Evolutionary conservation across 2,113 vertebrate species (phyloP).

Genomic region (Lepisosteus osseus): DNA sequence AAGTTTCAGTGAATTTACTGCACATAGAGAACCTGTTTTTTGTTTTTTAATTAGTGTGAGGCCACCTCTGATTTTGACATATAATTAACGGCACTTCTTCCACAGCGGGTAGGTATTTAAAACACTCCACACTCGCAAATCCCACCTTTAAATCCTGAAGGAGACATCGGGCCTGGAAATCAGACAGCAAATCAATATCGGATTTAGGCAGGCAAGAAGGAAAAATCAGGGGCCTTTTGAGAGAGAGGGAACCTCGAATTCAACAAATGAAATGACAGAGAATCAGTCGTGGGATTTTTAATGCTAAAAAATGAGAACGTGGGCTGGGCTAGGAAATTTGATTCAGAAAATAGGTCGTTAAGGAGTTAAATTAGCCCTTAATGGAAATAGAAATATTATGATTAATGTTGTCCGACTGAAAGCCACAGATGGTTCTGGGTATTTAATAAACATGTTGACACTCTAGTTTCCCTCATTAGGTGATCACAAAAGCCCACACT

Average conservation of each 20-base stretch:
- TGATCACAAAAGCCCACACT: conserved; percentile 74
- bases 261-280: conserved; percentile 1
- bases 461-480: conserved; percentile 94
- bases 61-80: background rate
- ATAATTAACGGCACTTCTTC: background rate
- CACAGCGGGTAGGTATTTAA: background rate
- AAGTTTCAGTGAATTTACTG: background rate
- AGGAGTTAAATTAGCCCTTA: conserved; percentile 6
- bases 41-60: background rate
- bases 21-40: background rate
- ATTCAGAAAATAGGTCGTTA: conserved; percentile 4
- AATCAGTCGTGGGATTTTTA: conserved; percentile 7
- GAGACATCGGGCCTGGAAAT: background rate
- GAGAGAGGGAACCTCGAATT: conserved; percentile 2
- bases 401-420: conserved; percentile 64
- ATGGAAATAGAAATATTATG: conserved; percentile 69
- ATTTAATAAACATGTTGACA: conserved; percentile 99
- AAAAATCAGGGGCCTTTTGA: conserved; percentile 6
- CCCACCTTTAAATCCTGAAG: background rate
- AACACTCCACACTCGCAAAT: background rate
- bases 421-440: conserved; percentile 87
- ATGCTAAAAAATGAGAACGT: conserved; percentile 5
- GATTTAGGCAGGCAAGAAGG: background rate
- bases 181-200: background rate
- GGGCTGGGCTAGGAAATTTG: background rate